Base-by-base conservation (phyloP, 2,113 vertebrate genomes). In the Hydrochoerus hydrochaeris region DNA sequence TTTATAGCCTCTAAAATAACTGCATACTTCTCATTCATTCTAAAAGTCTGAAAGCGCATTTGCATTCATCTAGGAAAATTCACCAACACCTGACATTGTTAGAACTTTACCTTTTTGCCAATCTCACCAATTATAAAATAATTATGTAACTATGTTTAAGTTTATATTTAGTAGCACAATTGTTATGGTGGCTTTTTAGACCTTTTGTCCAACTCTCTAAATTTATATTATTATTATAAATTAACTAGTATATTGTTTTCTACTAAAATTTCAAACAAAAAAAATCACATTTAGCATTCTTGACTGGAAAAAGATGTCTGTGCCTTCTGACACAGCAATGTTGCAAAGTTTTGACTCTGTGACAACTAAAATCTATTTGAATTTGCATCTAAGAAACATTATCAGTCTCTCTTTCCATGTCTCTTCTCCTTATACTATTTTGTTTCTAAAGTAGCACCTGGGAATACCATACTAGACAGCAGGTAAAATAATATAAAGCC, bases 401-500 rank as follows among this genome's bases (percentile, higher is more conserved):
- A 67, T 80, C 22, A 94, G 4, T 4, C 7, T 9, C 7, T 35
- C 24, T 57, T 62, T 16, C 6, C 5, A 52, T 92, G 88, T 88
- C 58, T 96, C 41, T 91, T 46, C 2, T 46, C 30, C 38, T 96
- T 62, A 26, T 83, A 71, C 38, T 28, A 75, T 49, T 86, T n/a
- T 71, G 12, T 57, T 91, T 95, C 84, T 41, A 28, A 95, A 96
- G 81, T 58, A 49, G 17, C 17, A 83, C 65, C 24, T 81, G 30
- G 57, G 24, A 95, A 95, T 62, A 73, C 57, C 35, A 86, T 17
- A 91, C 57, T 52, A 91, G 22, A 41, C 91, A 54, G n/a, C 63
- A 85, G 20, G 63, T 69, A 97, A 97, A 96, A 96, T 67, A 95
- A 84, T 83, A 87, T 96, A 35, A 52, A 77, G 71, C 62, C 75